Base-by-base conservation (phyloP, 2,888 invertebrate genomes). In the Lysandra bellargus region DNA sequence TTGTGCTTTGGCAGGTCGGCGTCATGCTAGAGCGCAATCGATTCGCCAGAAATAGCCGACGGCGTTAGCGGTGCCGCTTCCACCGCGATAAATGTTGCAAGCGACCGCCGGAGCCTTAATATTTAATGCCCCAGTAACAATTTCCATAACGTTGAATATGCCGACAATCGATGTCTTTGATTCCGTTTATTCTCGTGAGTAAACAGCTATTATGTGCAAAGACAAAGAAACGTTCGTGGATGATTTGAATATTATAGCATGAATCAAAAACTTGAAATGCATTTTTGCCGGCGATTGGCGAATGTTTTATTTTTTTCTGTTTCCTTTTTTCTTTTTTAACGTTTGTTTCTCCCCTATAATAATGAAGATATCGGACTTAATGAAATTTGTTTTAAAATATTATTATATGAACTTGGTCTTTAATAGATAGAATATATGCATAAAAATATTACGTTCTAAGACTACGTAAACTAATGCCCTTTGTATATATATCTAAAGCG, bases 81-180 rank as follows among this genome's bases (percentile, higher is more conserved):
- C 80, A 81, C 79, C 85, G 83, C 83, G 86, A 89, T 90, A 88
- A 92, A 92, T 89, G 88, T 88, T 90, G 87, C 89, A 89, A 84
- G 86, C 85, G 84, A 83, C 82, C 84, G 79, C 82, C 85, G 85
- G 80, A 49, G 84, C 84, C 89, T 92, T 89, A 91, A 93, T 94
- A 92, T 90, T 92, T 93, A 89, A 93, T 92, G 86, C 82, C 86
- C 86, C 85, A 90, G 88, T 87, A 90, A 89, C 90, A 91, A 69
- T 89, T 91, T 89, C 87, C 89, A 90, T 90, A 87, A 87, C 87
- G 86, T 84, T 83, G 84, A 87, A 87, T 87, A 82, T 86, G 83
- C 84, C 82, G 83, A 57, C 80, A 77, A 81, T 81, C 80, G 80
- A 78, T 78, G 81, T 78, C 81, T 82, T 74, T 79, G 75, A 79